Conservation (phyloP, 1,140 invertebrate species). For the Globodera ellingtonae region DNA sequence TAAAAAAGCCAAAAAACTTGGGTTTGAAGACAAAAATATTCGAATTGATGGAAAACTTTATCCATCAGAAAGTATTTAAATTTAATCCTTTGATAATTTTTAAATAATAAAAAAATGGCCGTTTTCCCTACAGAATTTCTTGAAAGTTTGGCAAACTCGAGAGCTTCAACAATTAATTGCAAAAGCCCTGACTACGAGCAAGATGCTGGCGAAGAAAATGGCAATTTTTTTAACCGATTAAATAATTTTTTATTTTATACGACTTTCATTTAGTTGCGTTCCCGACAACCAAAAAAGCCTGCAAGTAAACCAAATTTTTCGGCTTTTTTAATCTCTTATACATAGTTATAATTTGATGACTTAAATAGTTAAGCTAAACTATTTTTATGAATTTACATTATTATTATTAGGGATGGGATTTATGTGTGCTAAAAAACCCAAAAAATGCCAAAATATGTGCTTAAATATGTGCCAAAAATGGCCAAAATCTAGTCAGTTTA, state of each 20-base stretch:
- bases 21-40: not conserved
- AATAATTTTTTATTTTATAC: not conserved
- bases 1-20: not conserved
- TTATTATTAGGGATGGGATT: too few relatives aligned
- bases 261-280: not conserved
- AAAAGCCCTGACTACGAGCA: not conserved
- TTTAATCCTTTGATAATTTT: not conserved
- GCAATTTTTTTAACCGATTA: not conserved
- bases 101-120: not conserved
- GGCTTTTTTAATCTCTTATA: too few relatives aligned
- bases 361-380: not conserved
- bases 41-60: not conserved
- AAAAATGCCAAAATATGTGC: too few relatives aligned
- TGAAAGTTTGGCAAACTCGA: not conserved
- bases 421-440: too few relatives aligned
- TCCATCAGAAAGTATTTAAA: not conserved
- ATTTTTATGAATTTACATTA: not conserved
- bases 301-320: not conserved
- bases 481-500: too few relatives aligned
- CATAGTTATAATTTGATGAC: too few relatives aligned
- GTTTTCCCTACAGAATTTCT: not conserved
- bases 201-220: not conserved
- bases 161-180: not conserved
- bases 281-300: not conserved
- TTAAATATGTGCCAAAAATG: too few relatives aligned